Evolutionary conservation across 2,797 vertebrate species (phyloP), one percentile per base, ranked within the genome.

Genomic region (Sebastes elongatus): DNA sequence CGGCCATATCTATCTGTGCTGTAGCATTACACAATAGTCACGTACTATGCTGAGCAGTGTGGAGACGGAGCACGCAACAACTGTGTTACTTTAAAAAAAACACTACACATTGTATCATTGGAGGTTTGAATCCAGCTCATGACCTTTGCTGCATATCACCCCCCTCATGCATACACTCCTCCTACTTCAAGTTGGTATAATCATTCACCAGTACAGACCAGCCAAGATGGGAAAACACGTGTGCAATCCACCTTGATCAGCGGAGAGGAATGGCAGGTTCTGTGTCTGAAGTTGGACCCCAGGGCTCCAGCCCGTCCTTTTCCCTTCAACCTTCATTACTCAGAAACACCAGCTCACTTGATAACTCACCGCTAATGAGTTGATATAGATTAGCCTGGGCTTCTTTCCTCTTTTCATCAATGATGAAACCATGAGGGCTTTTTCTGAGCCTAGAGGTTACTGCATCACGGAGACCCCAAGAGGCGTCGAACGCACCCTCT

Each of bases 331-430:
- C 35, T 66, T 62, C 30, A 74, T 87, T 66, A 61, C 60, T 83
- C 84, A 80, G 70, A 70, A 67, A 73, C 67, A 38, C 55, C 35
- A 59, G 22, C 33, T 46, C 27, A 63, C 57, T 80, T 75, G 30
- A 76, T 83, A 71, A 79, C n/a, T 68, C 69, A 9, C 59, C 68
- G 70, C 82, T 91, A 90, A 92, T 87, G 84, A 92, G 78, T 67
- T 64, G 60, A 25, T 88, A 86, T 91, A 74, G 81, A 91, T 91
- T 88, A 75, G 25, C 78, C 65, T 49, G 20, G 70, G 73, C 55
- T 71, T 55, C 27, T 80, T 69, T 81, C 82, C 74, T 80, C 38
- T 72, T 87, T 84, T 76, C 75, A 88, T 89, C 83, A 84, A 60
- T 84, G 71, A 64, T 11, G 56, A 42, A 87, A 85, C 76, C 78